phyloP scores from a whole-genome alignment of 2,113 vertebrate species.

The Ctenomys sociabilis region DNA sequence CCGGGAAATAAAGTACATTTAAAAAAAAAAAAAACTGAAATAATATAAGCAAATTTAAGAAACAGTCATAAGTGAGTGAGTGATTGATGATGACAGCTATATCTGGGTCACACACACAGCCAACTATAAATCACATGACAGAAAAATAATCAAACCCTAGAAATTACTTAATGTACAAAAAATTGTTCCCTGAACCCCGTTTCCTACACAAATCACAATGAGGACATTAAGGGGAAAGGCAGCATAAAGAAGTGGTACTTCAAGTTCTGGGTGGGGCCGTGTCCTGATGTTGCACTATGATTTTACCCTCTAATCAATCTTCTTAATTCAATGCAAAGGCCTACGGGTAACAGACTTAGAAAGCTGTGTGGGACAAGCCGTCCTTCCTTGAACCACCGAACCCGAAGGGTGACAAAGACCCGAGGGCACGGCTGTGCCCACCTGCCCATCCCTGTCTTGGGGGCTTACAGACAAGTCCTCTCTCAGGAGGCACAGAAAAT shows the following conservation, averaged over 20 bases:
- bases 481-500: background rate
- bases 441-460: background rate
- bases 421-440: background rate
- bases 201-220: constrained; percentile 42
- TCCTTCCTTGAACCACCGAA: background rate
- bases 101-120: background rate
- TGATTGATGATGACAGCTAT: background rate
- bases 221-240: background rate
- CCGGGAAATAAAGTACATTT: background rate
- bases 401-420: background rate
- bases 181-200: background rate
- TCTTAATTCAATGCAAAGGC: constrained; percentile 49
- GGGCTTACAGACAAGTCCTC: no score
- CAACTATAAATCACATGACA: background rate
- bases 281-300: constrained; percentile 48
- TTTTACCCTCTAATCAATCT: constrained; percentile 65
- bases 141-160: background rate
- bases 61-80: background rate
- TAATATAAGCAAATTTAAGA: background rate
- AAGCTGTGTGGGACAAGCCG: background rate
- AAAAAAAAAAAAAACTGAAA: background rate
- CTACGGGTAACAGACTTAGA: background rate
- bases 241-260: constrained; percentile 4
- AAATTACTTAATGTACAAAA: constrained; percentile 49
- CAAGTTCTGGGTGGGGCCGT: constrained; percentile 15